Base-by-base conservation (phyloP, 2,888 invertebrate species). In the Morpho deidamia region DNA sequence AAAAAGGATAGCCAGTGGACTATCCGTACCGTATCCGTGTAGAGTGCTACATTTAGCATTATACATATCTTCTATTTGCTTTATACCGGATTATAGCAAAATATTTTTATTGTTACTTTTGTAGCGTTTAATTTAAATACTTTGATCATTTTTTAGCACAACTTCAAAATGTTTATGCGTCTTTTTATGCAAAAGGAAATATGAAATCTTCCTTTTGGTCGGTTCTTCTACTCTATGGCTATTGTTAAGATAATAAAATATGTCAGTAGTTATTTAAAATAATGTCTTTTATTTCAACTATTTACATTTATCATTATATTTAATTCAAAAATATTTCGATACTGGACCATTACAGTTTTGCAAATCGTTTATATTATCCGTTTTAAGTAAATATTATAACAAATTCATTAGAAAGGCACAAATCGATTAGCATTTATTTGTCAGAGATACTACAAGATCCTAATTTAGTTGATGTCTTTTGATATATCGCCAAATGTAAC, bases 221-320 rank as follows among this genome's bases (percentile, higher is more conserved):
- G n/a, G n/a, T n/a, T n/a, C n/a, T n/a, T n/a, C n/a, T n/a, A 23
- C 23, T 23, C 23, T 23, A 23, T 11, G 39, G 33, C 38, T 50
- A 53, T 51, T 12, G 44, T 49, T 67, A 58, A 63, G 12, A 52
- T 72, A 77, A 80, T 81, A 77, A 81, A 83, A 83, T 69, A 64
- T 68, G 61, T 64, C 53, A 60, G 56, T 60, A 71, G 72, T 76
- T 72, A 72, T 81, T 86, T 84, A 87, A 83, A 85, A 86, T 85
- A 87, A 82, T 89, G 89, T 88, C 89, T 89, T 89, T 88, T 89
- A 87, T 86, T 88, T 84, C 50, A 67, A 69, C 76, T 76, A 74
- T 72, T 74, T 67, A 73, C 72, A 80, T 70, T 67, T 70, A 62
- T 65, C 64, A 70, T 58, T 72, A 46, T 75, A 76, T 73, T 72